phyloP scores from a whole-genome alignment of 2,797 vertebrate genomes.

The Alauda arvensis region DNA sequence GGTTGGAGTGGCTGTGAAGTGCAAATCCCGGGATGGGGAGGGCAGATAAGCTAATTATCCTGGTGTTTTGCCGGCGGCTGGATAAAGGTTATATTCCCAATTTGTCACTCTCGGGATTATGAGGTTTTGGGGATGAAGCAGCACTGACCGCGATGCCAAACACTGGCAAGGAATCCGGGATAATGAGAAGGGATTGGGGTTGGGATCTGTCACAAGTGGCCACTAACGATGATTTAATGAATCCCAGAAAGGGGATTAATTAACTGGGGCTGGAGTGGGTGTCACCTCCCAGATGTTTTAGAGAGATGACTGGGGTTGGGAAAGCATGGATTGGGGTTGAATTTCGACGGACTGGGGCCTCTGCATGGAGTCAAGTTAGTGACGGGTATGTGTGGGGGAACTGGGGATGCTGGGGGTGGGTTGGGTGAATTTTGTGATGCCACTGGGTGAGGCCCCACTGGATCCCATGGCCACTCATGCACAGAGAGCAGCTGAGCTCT shows the following conservation, averaged over 20 bases:
- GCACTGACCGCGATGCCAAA: background rate
- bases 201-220: background rate
- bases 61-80: background rate
- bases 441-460: fast-evolving
- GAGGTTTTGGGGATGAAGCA: background rate
- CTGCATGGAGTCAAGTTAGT: fast-evolving
- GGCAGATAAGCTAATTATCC: background rate
- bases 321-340: background rate
- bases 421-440: background rate
- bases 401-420: background rate
- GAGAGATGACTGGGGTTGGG: background rate
- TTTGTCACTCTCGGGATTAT: background rate
- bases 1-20: background rate
- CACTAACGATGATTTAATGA: constrained; percentile 12
- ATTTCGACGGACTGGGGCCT: background rate
- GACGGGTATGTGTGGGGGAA: fast-evolving
- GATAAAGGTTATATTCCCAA: background rate
- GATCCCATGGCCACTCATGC: background rate
- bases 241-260: constrained; percentile 5
- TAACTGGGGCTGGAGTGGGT: background rate
- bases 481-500: background rate
- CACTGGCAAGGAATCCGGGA: background rate
- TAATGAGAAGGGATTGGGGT: background rate
- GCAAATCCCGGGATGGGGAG: background rate
- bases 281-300: background rate